These are phyloP conservation scores for Zosterops hypoxanthus DNA, from an alignment of 2,113 vertebrate species.

Conservation along the genomic window DNA sequence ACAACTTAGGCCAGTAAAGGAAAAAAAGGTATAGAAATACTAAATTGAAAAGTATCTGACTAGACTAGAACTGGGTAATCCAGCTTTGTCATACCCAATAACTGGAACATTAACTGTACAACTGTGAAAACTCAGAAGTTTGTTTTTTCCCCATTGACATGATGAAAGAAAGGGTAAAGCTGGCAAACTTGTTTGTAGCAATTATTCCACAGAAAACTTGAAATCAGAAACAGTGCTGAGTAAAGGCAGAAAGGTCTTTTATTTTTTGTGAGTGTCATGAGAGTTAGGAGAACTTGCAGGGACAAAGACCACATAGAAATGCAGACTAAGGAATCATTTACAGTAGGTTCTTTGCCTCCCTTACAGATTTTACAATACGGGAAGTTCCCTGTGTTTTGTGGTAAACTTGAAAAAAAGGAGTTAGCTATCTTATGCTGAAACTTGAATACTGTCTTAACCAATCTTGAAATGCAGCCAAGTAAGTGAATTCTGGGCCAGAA, in stretches of 20 bases:
- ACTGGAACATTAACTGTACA: not conserved
- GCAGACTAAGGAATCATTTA: not conserved
- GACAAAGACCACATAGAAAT: not conserved
- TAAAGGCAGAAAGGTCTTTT: not conserved
- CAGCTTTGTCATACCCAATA: not conserved
- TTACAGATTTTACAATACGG: not conserved
- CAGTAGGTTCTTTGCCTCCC: not conserved
- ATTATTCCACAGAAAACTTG: not conserved
- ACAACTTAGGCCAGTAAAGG: not conserved
- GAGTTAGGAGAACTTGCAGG: not conserved
- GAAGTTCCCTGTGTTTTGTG: not conserved
- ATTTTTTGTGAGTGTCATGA: not conserved
- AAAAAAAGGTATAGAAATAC: not conserved
- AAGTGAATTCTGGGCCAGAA: not conserved
- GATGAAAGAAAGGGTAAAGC: not conserved
- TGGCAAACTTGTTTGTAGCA: not conserved
- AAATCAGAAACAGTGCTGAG: not conserved
- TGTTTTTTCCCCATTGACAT: not conserved
- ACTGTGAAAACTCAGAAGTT: accelerated
- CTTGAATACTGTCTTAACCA: not conserved
- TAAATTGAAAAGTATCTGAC: not conserved
- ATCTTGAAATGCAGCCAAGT: not conserved
- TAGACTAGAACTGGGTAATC: not conserved
- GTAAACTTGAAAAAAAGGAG: not conserved
- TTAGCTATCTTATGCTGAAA: not conserved